phyloP scores from a whole-genome alignment of 1,140 invertebrate species.

The Drosophila nigromelanica region DNA sequence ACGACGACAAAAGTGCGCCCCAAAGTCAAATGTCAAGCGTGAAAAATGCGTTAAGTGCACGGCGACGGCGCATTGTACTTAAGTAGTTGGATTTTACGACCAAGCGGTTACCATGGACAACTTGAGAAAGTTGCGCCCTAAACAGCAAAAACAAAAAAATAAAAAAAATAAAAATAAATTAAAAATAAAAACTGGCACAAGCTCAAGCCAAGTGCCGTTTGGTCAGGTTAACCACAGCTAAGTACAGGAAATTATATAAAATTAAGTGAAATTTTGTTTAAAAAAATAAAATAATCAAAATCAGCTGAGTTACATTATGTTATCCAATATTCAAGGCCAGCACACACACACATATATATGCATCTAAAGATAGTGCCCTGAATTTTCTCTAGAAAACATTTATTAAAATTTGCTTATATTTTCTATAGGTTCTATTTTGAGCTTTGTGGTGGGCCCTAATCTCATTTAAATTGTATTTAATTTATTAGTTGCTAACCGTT shows the following conservation, averaged over 20 bases:
- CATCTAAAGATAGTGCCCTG: neutral
- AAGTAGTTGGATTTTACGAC: conserved; percentile 75
- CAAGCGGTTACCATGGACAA: conserved; percentile 46
- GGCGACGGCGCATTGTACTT: conserved; percentile 74
- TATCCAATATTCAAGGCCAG: conserved; percentile 4
- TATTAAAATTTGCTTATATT: neutral
- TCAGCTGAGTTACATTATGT: neutral
- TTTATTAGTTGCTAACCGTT: conserved; percentile 9
- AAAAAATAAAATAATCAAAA: neutral
- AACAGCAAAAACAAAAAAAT: conserved; percentile 23
- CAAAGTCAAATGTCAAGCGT: conserved; percentile 83
- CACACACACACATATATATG: neutral
- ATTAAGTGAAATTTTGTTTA: neutral
- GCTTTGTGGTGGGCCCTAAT: neutral
- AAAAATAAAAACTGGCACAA: conserved; percentile 32
- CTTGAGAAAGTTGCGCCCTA: conserved; percentile 55
- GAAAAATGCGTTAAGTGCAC: conserved; percentile 82
- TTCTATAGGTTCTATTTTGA: conserved; percentile 5
- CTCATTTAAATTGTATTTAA: conserved; percentile 11
- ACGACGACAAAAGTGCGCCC: conserved; percentile 74
- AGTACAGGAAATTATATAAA: conserved; percentile 28
- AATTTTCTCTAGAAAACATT: neutral
- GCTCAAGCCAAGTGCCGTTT: neutral
- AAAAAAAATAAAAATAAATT: conserved; percentile 18
- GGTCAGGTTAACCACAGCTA: conserved; percentile 7